Base-by-base conservation (phyloP, 2,113 vertebrate species). In the Lepus americanus region DNA sequence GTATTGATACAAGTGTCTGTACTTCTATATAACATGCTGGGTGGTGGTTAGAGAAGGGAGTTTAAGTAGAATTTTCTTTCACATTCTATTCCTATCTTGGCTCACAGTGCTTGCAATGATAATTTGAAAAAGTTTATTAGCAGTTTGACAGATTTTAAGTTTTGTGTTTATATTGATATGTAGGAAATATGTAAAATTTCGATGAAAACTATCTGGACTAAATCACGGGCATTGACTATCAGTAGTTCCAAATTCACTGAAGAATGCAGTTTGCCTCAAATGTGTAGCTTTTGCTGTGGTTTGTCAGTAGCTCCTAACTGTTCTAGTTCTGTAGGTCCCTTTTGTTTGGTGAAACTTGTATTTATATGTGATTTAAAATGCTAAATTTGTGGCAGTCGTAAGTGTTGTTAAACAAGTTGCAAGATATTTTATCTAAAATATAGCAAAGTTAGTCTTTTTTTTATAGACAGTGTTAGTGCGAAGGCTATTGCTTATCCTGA, bases 381-480 rank as follows among this genome's bases (percentile, higher is more conserved):
- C 63, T 89, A 64, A 91, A 80, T 77, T 39, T 27, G 73, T 84
- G 16, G 3, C 72, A 61, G 12, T 66, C 31, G 22, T 51, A 80
- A 53, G 27, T 7, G 4, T 83, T 69, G 85, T 59, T 85, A 93
- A 94, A 33, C 78, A 64, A 70, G 39, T 87, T 73, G 82, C 1
- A 73, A n/a, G 77, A 89, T 5, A 83, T 55, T 61, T 25, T 29
- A 53, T 66, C 90, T 87, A 87, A 85, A 90, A 67, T 92, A 73
- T 2, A 92, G 84, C 23, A 86, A 72, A 78, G 20, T 87, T 76
- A 86, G 12, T 61, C 69, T 79, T 82, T 83, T 63, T 89, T 92
- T 78, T 89, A 77, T 69, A 77, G 89, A 76, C 5, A 77, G 19
- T 74, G 74, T 64, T 33, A 39, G 1, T 44, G 29, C n/a, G 31